Percentiles rank a stretch among this genome's conserved stretches.
Conservation (phyloP, 2,888 invertebrate species). For the Tricholauxania praeusta region DNA sequence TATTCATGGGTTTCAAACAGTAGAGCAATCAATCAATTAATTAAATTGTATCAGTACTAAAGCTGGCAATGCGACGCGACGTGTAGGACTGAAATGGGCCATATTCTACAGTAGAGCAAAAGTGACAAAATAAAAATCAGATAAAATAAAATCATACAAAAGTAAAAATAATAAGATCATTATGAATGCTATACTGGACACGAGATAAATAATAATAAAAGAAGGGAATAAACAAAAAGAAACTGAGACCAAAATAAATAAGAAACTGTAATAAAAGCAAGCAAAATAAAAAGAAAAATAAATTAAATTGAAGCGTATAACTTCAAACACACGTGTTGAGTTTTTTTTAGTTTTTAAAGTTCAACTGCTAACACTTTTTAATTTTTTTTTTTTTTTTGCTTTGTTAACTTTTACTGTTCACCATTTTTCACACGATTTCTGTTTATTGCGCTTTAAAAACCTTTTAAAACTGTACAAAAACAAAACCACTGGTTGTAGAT, state of each 20-base stretch:
- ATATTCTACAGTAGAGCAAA: neutral
- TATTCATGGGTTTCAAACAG: neutral
- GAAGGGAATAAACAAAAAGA: neutral
- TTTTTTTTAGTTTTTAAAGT: slow-evolving; percentile 9
- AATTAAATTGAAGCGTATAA: neutral
- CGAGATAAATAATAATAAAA: neutral
- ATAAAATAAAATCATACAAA: neutral
- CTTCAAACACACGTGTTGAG: neutral
- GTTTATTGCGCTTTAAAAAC: slow-evolving; percentile 14
- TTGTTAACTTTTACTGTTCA: neutral
- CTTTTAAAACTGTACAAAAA: neutral
- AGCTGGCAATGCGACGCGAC: neutral
- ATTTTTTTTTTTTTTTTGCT: neutral
- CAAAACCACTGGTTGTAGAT: neutral
- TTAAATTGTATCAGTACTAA: slow-evolving; percentile 2
- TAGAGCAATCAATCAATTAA: slow-evolving; percentile 1
- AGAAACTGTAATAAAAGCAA: neutral
- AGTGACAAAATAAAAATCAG: neutral
- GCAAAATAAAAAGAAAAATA: neutral
- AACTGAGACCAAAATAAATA: neutral
- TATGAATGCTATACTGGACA: neutral
- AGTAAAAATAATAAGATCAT: neutral
- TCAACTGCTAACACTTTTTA: neutral
- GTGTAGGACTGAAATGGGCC: too few species aligned
- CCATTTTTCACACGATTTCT: slow-evolving; percentile 11